A percentile compares a stretch with the other conserved stretches of the same genome.
Conservation (phyloP, 2,113 vertebrate genomes). For the Gambusia holbrooki region DNA sequence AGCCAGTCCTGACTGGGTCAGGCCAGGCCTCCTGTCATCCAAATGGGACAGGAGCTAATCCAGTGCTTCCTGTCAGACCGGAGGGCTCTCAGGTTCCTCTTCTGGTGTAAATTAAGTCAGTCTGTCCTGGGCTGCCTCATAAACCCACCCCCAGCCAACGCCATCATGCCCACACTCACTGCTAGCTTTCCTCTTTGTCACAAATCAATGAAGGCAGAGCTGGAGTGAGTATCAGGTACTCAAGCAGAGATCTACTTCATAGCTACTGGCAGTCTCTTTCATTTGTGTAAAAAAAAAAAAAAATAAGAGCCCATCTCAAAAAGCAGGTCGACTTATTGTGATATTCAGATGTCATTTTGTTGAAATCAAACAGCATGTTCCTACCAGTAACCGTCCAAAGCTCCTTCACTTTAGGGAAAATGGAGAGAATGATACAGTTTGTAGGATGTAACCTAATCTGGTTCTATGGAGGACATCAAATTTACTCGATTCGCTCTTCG, state of each 20-base stretch:
- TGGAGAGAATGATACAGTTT: too few species aligned
- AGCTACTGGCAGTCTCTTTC: background rate
- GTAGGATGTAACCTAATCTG: too few species aligned
- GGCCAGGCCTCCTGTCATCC: conserved; percentile 65
- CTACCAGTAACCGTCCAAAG: too few species aligned
- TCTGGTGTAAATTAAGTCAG: conserved; percentile 78
- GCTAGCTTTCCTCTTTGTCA: conserved; percentile 37
- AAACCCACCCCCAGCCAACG: conserved; percentile 20
- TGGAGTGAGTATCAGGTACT: conserved; percentile 46
- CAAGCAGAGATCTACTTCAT: background rate
- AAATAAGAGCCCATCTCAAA: too few species aligned
- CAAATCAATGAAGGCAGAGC: conserved; percentile 11
- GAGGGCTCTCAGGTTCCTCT: conserved; percentile 74
- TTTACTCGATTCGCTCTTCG: background rate
- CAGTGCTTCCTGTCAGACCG: conserved; percentile 78
- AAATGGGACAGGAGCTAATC: conserved; percentile 74
- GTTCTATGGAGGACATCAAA: too few species aligned
- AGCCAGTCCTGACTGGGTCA: conserved; percentile 37
- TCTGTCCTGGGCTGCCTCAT: conserved; percentile 64
- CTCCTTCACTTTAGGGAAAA: background rate
- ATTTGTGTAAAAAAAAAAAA: too few species aligned
- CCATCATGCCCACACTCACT: conserved; percentile 43
- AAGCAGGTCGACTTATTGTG: too few species aligned
- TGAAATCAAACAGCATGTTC: too few species aligned
- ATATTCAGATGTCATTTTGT: too few species aligned